These are phyloP conservation scores for Martes martes DNA, from an alignment of 2,113 vertebrate species.

Conservation along the genomic window DNA sequence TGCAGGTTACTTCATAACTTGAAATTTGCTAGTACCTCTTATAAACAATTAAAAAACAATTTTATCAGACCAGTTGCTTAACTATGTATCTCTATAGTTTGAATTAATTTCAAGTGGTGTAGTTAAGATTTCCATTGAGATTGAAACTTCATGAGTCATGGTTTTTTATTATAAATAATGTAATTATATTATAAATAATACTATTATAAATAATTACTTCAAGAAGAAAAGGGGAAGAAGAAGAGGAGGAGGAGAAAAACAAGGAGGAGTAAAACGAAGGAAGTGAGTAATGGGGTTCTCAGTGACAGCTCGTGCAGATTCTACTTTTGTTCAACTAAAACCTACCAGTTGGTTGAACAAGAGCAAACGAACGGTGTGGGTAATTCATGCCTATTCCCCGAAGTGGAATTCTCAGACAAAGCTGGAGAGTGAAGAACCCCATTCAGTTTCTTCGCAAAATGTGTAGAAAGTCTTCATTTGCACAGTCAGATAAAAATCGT, in stretches of 20 bases:
- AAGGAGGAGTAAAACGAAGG: background rate
- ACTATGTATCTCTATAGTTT: background rate
- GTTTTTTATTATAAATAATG: background rate
- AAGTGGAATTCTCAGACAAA: background rate
- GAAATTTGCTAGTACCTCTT: background rate
- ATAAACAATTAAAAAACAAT: slow-evolving; percentile 25
- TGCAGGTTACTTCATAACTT: background rate
- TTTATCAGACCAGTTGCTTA: slow-evolving; percentile 11
- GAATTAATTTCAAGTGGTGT: slow-evolving; percentile 62
- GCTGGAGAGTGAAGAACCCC: background rate
- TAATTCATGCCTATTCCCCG: background rate
- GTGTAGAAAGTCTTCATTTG: background rate
- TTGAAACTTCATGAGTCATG: slow-evolving; percentile 52
- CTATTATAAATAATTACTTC: background rate
- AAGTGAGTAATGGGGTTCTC: background rate
- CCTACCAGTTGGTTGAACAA: slow-evolving; percentile 34
- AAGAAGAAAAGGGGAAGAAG: background rate
- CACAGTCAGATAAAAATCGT: background rate
- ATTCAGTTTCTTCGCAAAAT: background rate
- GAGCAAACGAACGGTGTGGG: background rate
- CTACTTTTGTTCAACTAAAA: slow-evolving; percentile 3
- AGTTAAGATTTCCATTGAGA: slow-evolving; percentile 67
- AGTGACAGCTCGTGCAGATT: background rate
- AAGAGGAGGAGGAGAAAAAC: background rate
- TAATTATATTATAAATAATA: too few relatives aligned